Evolutionary conservation across 37 sponge, comb jelly and placozoan species (phyloP), one percentile per base, ranked within the genome.

Genomic region (Chondrosia reniformis): DNA sequence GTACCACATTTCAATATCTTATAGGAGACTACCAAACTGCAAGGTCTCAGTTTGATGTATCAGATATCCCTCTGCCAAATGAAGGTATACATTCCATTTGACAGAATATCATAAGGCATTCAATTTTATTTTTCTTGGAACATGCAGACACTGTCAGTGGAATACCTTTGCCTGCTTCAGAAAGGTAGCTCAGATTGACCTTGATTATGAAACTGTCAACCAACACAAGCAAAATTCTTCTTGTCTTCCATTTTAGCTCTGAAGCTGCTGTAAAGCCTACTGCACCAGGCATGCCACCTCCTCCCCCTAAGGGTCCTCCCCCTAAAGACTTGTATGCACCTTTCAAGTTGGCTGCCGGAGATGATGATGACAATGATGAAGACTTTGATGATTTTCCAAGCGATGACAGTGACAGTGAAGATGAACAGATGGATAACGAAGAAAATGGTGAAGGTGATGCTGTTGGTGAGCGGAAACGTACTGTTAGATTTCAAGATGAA

Each of bases 251-350:
- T n/a, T n/a, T n/a, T n/a, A n/a, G n/a, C n/a, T n/a, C n/a, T n/a
- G n/a, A n/a, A n/a, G n/a, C n/a, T n/a, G n/a, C n/a, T n/a, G n/a
- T n/a, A n/a, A n/a, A n/a, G n/a, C n/a, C n/a, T n/a, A n/a, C n/a
- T n/a, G n/a, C n/a, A n/a, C n/a, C n/a, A n/a, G n/a, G 33, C 7
- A 45, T 45, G 6, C 87, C 92, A n/a, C 92, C 87, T 7, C 84
- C 84, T 39, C 94, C 94, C 9, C 94, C 94, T 73, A 87, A 87
- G 59, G 89, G 89, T 12, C 77, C 81, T 2, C 94, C 89, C 1
- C 82, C 94, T 1, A 19, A 56, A 19, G 79, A 83, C 64, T 38
- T 87, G 31, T 84, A 67, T 27, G 75, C 75, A 32, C 46, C 63
- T 37, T 57, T 77, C 21, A 73, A 83, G 27, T 82, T 76, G 21